Conservation (phyloP, 2,888 invertebrate genomes). For the Deilephila porcellus region DNA sequence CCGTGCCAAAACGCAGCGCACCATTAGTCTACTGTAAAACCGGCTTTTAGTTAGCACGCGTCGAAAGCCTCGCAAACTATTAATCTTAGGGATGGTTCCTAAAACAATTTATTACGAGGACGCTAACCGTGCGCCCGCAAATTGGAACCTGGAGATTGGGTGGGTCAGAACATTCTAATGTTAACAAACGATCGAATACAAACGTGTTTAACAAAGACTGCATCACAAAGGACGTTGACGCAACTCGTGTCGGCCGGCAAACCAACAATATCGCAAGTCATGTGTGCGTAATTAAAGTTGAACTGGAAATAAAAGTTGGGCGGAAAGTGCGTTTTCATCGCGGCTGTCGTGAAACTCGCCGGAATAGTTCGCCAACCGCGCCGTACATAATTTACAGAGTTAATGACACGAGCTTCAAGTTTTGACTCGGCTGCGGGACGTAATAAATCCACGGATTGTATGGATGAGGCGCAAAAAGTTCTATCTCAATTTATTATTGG, state of each 20-base stretch:
- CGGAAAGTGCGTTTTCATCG: conserved; percentile 39
- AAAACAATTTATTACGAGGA: conserved; percentile 78
- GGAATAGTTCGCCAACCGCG: conserved; percentile 37
- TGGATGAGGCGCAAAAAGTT: background rate
- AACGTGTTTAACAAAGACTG: conserved; percentile 48
- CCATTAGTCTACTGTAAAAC: conserved; percentile 62
- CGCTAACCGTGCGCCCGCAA: conserved; percentile 62
- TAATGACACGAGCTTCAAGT: conserved; percentile 22
- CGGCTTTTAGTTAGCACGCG: conserved; percentile 71
- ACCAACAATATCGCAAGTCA: conserved; percentile 57
- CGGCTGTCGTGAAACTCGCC: conserved; percentile 36
- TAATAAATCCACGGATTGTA: background rate
- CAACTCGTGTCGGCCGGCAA: background rate
- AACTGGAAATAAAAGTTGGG: conserved; percentile 47
- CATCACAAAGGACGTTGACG: background rate
- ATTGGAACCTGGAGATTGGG: conserved; percentile 69
- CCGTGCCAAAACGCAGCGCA: conserved; percentile 41
- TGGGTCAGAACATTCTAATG: conserved; percentile 61
- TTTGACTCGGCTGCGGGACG: background rate
- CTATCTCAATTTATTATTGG: background rate
- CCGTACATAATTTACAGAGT: conserved; percentile 34
- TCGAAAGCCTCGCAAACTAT: conserved; percentile 68
- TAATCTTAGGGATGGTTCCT: conserved; percentile 77
- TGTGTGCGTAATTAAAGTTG: conserved; percentile 71
- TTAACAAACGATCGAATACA: conserved; percentile 61